Percentiles rank a stretch among this genome's conserved stretches.
Evolutionary conservation across 2,888 invertebrate species (phyloP).

Genomic region (Metellina segmentata): DNA sequence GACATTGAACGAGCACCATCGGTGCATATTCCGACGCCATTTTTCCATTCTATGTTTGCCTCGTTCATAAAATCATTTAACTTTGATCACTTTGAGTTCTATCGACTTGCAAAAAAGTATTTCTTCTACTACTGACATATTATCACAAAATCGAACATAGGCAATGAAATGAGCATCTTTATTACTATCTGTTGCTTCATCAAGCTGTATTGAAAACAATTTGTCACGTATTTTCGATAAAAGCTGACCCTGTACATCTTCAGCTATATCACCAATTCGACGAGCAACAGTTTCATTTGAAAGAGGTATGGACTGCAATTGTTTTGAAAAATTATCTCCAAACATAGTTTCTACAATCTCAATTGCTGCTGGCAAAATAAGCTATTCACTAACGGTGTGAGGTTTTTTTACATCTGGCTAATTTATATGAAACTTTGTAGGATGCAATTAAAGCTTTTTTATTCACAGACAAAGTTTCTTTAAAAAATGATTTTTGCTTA

Average conservation of each 20-base stretch:
- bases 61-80: no score
- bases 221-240: neutral
- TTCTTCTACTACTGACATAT: no score
- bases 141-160: no score
- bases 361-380: slow-evolving; percentile 53
- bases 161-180: no score
- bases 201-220: neutral
- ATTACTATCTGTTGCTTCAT: no score
- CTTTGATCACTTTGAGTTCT: no score
- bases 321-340: no score
- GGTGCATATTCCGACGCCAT: slow-evolving; percentile 50
- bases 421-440: slow-evolving; percentile 55
- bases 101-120: no score
- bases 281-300: slow-evolving; percentile 42
- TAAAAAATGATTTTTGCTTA: no score
- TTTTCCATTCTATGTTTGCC: no score
- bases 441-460: slow-evolving; percentile 38
- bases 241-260: slow-evolving; percentile 44
- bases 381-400: slow-evolving; percentile 61
- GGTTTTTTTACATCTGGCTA: slow-evolving; percentile 61
- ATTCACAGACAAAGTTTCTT: no score
- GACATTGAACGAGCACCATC: slow-evolving; percentile 47
- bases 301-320: neutral
- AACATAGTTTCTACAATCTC: slow-evolving; percentile 52
- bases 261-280: slow-evolving; percentile 44